A percentile compares a stretch with the other conserved stretches of the same genome.
Evolutionary conservation across 2,888 invertebrate genomes (phyloP).

Genomic region (Epiblema foenella): DNA sequence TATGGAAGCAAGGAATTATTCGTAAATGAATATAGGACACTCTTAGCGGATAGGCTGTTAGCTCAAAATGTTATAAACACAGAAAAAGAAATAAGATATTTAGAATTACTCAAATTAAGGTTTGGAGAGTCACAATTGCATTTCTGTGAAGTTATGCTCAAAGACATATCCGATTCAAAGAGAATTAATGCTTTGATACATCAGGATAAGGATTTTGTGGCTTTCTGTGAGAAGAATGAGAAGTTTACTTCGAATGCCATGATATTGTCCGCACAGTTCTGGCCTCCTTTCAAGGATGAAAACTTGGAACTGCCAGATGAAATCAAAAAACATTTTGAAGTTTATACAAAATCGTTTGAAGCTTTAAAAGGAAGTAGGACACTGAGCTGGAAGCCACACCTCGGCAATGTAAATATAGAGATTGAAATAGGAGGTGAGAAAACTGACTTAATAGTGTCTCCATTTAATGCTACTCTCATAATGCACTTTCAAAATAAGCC

Average conservation of each 20-base stretch:
- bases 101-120: slow-evolving; percentile 95
- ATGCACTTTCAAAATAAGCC: slow-evolving; percentile 95
- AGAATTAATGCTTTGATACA: slow-evolving; percentile 95
- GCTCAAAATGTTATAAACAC: slow-evolving; percentile 94
- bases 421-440: slow-evolving; percentile 93
- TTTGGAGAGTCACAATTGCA: slow-evolving; percentile 99
- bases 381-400: slow-evolving; percentile 96
- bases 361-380: slow-evolving; percentile 96
- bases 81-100: slow-evolving; percentile 95
- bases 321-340: slow-evolving; percentile 92
- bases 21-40: slow-evolving; percentile 98
- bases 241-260: slow-evolving; percentile 87
- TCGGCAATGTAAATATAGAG: slow-evolving; percentile 95
- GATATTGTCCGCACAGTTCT: slow-evolving; percentile 99
- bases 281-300: slow-evolving; percentile 98
- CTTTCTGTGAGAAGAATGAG: slow-evolving; percentile 57
- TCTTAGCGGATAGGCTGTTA: slow-evolving; percentile 95
- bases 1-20: slow-evolving; percentile 99
- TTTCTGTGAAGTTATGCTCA: slow-evolving; percentile 99
- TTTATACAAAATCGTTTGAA: slow-evolving; percentile 96
- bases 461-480: slow-evolving; percentile 96
- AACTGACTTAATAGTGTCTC: slow-evolving; percentile 93
- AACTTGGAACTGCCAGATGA: slow-evolving; percentile 93
- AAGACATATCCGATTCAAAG: slow-evolving; percentile 98
- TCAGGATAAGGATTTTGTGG: slow-evolving; percentile 86